A percentile compares a stretch with the other conserved stretches of the same genome.
phyloP scores from a whole-genome alignment of 2,797 vertebrate species.

The Astyanax mexicanus region DNA sequence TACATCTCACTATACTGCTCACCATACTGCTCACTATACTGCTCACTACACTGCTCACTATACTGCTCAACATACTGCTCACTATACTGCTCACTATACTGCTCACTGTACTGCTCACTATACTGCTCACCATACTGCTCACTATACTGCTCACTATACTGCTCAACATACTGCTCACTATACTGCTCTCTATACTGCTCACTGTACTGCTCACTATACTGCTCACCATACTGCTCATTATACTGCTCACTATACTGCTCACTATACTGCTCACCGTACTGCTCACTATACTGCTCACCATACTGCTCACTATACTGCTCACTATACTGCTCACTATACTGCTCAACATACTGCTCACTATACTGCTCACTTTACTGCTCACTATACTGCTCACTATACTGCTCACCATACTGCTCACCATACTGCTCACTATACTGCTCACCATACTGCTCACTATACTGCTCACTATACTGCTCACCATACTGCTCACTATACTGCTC shows the following conservation, averaged over 20 bases:
- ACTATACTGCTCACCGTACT: background rate
- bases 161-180: background rate
- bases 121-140: background rate
- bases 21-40: background rate
- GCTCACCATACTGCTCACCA: background rate
- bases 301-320: background rate
- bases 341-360: background rate
- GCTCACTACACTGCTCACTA: background rate
- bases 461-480: background rate
- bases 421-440: background rate
- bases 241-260: background rate
- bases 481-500: background rate
- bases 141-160: background rate
- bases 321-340: background rate
- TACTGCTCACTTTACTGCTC: background rate
- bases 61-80: no score
- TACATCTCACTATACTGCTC: no score
- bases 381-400: background rate
- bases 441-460: background rate
- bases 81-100: background rate
- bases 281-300: background rate
- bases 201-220: background rate
- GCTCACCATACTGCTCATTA: background rate
- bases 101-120: background rate
- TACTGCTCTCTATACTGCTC: background rate